Conservation (phyloP, 2,888 invertebrate genomes). For the Oscheius sp. region DNA sequence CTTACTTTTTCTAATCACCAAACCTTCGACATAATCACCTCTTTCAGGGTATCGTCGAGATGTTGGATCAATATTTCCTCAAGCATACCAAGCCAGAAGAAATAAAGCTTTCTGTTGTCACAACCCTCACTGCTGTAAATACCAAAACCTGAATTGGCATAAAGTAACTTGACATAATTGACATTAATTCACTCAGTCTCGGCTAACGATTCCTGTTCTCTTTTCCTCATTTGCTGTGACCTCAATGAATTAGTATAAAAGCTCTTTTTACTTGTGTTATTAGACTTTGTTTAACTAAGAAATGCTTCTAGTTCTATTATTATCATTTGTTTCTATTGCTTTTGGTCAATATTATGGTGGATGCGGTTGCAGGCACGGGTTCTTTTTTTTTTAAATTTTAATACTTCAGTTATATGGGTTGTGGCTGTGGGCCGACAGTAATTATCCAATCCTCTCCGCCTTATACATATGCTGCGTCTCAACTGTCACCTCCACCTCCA, state of each 20-base stretch:
- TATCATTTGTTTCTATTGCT: not conserved
- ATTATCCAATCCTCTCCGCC: not conserved
- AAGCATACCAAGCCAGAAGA: slow-evolving; percentile 32
- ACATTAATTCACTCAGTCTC: not conserved
- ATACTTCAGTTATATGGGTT: slow-evolving; percentile 1
- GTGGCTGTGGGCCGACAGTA: not conserved
- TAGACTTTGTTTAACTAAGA: not conserved
- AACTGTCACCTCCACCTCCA: not conserved
- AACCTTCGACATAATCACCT: not conserved
- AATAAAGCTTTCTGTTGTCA: slow-evolving; percentile 22
- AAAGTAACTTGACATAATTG: too few species aligned
- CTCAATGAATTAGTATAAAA: not conserved
- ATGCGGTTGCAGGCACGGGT: not conserved
- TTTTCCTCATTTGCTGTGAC: not conserved
- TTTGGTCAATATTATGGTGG: not conserved
- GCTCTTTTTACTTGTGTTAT: not conserved
- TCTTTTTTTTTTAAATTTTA: not conserved
- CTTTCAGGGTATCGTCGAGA: slow-evolving; percentile 56
- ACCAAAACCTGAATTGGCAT: slow-evolving; percentile 1
- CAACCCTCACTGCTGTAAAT: slow-evolving; percentile 14
- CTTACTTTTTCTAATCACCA: slow-evolving; percentile 2
- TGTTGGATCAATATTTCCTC: slow-evolving; percentile 55
- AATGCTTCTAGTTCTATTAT: not conserved
- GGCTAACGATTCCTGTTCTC: not conserved
- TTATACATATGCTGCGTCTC: not conserved